phyloP scores from a whole-genome alignment of 1,140 invertebrate species.

The Zaprionus camerounensis region DNA sequence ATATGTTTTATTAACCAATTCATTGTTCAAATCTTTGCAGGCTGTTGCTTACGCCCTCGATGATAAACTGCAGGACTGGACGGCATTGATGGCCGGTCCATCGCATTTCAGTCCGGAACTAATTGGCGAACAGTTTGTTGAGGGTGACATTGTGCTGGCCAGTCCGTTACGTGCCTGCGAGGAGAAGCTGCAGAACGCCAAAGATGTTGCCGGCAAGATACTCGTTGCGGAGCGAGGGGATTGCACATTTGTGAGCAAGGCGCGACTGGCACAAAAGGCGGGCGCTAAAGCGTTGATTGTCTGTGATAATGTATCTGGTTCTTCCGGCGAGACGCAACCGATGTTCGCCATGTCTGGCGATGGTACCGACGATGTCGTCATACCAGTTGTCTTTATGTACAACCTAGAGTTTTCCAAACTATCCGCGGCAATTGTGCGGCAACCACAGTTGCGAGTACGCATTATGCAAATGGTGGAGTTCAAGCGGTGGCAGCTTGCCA shows the following conservation, averaged over 20 bases:
- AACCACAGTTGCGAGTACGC: constrained; percentile 58
- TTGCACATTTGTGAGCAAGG: constrained; percentile 99
- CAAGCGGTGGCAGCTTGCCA: constrained; percentile 79
- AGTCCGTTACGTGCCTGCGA: constrained; percentile 89
- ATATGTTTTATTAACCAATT: not conserved
- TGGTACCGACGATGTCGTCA: constrained; percentile 93
- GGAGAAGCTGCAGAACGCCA: constrained; percentile 85
- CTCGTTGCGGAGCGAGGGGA: constrained; percentile 93
- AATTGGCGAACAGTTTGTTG: constrained; percentile 86
- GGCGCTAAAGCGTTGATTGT: constrained; percentile 94
- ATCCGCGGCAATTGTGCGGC: constrained; percentile 45
- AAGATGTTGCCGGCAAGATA: constrained; percentile 90
- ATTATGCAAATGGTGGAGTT: constrained; percentile 83
- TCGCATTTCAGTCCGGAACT: constrained; percentile 96
- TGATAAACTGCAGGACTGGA: constrained; percentile 77
- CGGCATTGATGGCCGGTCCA: constrained; percentile 90
- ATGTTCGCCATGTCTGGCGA: constrained; percentile 99
- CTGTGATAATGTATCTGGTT: constrained; percentile 91
- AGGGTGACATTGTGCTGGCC: constrained; percentile 87
- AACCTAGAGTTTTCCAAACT: constrained; percentile 87
- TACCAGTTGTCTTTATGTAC: constrained; percentile 96
- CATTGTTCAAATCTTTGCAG: constrained; percentile 43
- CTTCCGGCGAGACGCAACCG: constrained; percentile 89
- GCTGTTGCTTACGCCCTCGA: constrained; percentile 86
- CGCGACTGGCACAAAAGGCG: constrained; percentile 91